phyloP scores from a whole-genome alignment of 2,113 vertebrate genomes.

The Oreocharis arfaki region DNA sequence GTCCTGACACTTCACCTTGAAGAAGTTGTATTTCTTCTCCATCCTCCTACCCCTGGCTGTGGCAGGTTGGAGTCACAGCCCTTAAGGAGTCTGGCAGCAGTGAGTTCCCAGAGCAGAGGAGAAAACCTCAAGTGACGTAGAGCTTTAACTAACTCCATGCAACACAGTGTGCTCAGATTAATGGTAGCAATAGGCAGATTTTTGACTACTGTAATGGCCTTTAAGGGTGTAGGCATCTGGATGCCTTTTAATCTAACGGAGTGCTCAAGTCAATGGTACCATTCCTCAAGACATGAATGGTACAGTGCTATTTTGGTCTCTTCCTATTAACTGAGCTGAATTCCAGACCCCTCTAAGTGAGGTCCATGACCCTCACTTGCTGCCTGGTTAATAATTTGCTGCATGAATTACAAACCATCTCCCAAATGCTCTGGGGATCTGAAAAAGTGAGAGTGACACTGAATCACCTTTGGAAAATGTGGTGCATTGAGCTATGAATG shows the following conservation, averaged over 20 bases:
- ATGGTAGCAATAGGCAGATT: neutral
- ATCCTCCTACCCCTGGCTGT: neutral
- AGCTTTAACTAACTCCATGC: neutral
- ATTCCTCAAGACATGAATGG: neutral
- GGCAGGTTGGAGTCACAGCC: neutral
- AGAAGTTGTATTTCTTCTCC: neutral
- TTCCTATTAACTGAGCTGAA: neutral
- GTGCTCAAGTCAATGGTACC: neutral
- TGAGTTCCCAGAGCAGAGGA: neutral
- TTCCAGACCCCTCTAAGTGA: neutral
- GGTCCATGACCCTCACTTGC: neutral
- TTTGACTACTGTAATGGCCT: neutral
- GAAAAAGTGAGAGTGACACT: neutral
- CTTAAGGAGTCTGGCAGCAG: neutral
- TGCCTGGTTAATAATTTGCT: neutral
- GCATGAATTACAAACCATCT: neutral
- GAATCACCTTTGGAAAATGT: neutral
- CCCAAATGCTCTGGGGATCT: neutral
- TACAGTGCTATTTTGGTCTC: neutral
- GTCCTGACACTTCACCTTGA: neutral
- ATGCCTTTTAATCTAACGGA: neutral
- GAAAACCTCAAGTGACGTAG: neutral
- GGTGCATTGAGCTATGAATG: neutral
- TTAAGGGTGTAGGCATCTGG: neutral
- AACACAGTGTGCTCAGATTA: neutral